Base-by-base conservation (phyloP, 2,113 vertebrate species). In the Dunckerocampus dactyliophorus region DNA sequence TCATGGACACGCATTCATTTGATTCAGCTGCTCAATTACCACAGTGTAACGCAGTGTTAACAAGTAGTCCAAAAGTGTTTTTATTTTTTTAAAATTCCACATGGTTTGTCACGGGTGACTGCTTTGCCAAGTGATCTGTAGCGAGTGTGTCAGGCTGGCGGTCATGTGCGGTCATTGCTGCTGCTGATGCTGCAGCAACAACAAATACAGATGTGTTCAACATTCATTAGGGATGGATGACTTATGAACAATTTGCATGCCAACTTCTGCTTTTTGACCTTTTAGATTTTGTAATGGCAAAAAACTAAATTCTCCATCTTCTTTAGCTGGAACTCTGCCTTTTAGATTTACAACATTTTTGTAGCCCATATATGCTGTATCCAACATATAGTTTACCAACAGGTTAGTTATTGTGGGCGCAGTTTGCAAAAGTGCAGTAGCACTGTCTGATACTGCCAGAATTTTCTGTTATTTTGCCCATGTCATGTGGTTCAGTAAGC, bases 191-290 rank as follows among this genome's bases (percentile, higher is more conserved):
- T 77, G 78, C 76, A 79, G 58, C 34, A 22, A 50, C 54, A 43
- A 42, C 47, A 76, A 34, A 75, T 78, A 16, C 75, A 80, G 77
- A 77, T 83, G 79, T 51, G 75, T 47, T 79, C 73, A 64, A 59
- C 64, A 55, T 49, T 61, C 77, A 77, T 72, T 59, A 46, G 71
- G 77, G 81, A 82, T 57, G 47, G 24, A 69, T 69, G 55, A 48
- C 46, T 67, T 73, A 39, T 71, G 60, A 52, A 37, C 14, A 46
- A 42, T 75, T 75, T 72, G 62, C 47, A 22, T 74, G 71, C 64
- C 53, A 53, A 63, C 47, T 75, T 80, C 71, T 79, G 75, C 77
- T 51, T 53, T 49, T n/a, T 63, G 55, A 31, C 56, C 45, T 53
- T 61, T 42, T 4, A 34, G 22, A 34, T 56, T 61, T 22, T 19